Conservation (phyloP, 2,888 invertebrate genomes). For the Nymphalis polychloros region DNA sequence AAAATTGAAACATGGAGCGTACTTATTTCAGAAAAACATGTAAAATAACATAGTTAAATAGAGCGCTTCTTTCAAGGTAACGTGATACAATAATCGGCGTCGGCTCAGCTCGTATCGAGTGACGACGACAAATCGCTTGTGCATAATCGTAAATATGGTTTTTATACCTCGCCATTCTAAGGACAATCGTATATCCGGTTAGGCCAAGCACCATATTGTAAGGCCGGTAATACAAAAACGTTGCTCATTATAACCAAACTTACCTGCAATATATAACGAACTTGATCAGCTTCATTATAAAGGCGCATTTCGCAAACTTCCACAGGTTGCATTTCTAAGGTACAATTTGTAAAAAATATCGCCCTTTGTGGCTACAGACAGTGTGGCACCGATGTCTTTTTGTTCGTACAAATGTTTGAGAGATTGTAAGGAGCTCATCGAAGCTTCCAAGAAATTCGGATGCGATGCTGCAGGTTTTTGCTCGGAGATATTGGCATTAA, state of each 20-base stretch:
- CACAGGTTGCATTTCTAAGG: constrained; percentile 70
- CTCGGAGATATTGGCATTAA: constrained; percentile 17
- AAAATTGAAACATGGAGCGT: too few species aligned
- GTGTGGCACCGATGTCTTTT: constrained; percentile 76
- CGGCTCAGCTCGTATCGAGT: constrained; percentile 68
- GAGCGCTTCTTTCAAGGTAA: constrained; percentile 51
- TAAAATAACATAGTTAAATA: constrained; percentile 26
- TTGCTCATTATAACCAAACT: constrained; percentile 61
- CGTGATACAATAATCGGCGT: constrained; percentile 70
- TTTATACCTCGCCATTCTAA: constrained; percentile 64
- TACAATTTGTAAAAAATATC: constrained; percentile 62
- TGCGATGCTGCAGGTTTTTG: constrained; percentile 32
- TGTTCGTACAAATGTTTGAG: constrained; percentile 64
- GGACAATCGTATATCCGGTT: constrained; percentile 74
- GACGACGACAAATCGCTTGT: constrained; percentile 79
- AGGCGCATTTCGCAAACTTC: constrained; percentile 49
- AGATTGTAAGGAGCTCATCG: constrained; percentile 56
- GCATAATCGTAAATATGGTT: constrained; percentile 77
- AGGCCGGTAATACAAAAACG: constrained; percentile 65
- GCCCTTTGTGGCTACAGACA: constrained; percentile 76
- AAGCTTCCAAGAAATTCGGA: constrained; percentile 67
- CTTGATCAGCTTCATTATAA: constrained; percentile 47
- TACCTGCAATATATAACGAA: constrained; percentile 45
- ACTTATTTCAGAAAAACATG: constrained; percentile 9
- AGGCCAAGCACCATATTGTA: constrained; percentile 65